These are phyloP conservation scores for Oxystoma pomonae DNA, from an alignment of 2,888 invertebrate genomes.

Conservation along the genomic window DNA sequence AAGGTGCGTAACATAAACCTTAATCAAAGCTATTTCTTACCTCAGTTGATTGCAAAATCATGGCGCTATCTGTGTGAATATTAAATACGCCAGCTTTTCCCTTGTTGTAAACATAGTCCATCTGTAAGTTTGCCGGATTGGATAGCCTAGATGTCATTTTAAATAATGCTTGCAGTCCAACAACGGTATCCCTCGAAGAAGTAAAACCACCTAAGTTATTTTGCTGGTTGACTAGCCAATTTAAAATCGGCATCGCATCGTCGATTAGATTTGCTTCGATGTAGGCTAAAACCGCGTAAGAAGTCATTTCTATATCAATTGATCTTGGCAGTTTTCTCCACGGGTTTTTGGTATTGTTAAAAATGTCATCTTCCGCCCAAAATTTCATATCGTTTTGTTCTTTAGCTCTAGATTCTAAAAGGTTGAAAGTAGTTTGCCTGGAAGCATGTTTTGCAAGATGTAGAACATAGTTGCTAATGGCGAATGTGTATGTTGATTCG, in stretches of 20 bases:
- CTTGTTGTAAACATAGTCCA: slow-evolving; percentile 44
- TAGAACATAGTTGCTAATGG: slow-evolving; percentile 72
- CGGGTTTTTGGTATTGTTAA: slow-evolving; percentile 56
- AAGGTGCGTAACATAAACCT: too few relatives aligned
- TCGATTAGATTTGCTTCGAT: slow-evolving; percentile 48
- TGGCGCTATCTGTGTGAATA: slow-evolving; percentile 70
- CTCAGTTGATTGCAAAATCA: slow-evolving; percentile 77
- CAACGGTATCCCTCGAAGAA: slow-evolving; percentile 72
- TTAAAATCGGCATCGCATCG: slow-evolving; percentile 61
- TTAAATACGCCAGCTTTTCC: slow-evolving; percentile 56
- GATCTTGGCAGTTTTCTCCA: slow-evolving; percentile 64
- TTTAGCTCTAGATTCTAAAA: slow-evolving; percentile 54
- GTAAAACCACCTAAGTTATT: slow-evolving; percentile 69
- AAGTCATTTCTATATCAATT: slow-evolving; percentile 80
- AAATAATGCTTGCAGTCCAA: slow-evolving; percentile 68
- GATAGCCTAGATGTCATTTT: slow-evolving; percentile 60
- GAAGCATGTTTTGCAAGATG: slow-evolving; percentile 70
- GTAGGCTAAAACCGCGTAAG: slow-evolving; percentile 79
- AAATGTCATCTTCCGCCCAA: slow-evolving; percentile 66
- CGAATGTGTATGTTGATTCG: slow-evolving; percentile 70
- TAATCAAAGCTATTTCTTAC: slow-evolving; percentile 55
- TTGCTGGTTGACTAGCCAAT: slow-evolving; percentile 69
- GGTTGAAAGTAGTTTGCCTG: slow-evolving; percentile 60
- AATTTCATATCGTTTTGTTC: slow-evolving; percentile 69
- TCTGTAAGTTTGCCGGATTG: slow-evolving; percentile 46